A percentile compares a stretch with the other conserved stretches of the same genome.
These are phyloP conservation scores for Anabas testudineus DNA, from an alignment of 2,797 vertebrate genomes.

Conservation along the genomic window DNA sequence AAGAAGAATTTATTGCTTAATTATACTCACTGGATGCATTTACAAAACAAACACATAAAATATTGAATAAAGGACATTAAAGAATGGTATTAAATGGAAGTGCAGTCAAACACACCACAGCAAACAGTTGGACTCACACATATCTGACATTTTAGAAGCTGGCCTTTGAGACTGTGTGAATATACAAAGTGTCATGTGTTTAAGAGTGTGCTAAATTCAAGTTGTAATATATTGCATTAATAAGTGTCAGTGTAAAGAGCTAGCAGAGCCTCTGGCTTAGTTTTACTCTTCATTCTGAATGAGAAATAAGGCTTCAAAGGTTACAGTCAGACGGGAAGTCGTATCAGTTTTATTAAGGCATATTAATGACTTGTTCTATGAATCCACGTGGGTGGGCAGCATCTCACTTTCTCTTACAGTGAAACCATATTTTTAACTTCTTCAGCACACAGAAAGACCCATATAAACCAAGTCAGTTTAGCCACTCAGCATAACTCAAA, in stretches of 20 bases:
- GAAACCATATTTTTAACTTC: neutral
- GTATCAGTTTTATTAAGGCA: constrained; percentile 34
- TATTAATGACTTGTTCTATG: constrained; percentile 33
- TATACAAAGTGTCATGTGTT: constrained; percentile 55
- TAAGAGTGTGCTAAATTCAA: constrained; percentile 55
- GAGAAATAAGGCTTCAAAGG: constrained; percentile 62
- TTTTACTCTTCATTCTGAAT: constrained; percentile 47
- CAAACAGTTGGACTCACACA: constrained; percentile 9
- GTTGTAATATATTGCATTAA: constrained; percentile 55
- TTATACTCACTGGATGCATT: constrained; percentile 37
- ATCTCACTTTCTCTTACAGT: neutral
- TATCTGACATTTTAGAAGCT: constrained; percentile 61
- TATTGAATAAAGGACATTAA: constrained; percentile 20
- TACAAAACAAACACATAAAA: constrained; percentile 36
- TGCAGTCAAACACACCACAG: constrained; percentile 23
- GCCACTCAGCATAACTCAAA: neutral
- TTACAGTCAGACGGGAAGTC: constrained; percentile 48
- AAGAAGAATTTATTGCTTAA: constrained; percentile 47
- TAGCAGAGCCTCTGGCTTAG: constrained; percentile 40
- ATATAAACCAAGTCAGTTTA: neutral
- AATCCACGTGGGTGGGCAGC: neutral
- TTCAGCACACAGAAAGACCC: neutral
- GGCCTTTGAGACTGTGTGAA: constrained; percentile 54
- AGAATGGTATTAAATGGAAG: constrained; percentile 7
- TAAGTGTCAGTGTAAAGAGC: constrained; percentile 69